Percentiles rank a stretch among this genome's conserved stretches.
phyloP scores from a whole-genome alignment of 2,113 vertebrate species.

The Apistogramma diplotaenia region DNA sequence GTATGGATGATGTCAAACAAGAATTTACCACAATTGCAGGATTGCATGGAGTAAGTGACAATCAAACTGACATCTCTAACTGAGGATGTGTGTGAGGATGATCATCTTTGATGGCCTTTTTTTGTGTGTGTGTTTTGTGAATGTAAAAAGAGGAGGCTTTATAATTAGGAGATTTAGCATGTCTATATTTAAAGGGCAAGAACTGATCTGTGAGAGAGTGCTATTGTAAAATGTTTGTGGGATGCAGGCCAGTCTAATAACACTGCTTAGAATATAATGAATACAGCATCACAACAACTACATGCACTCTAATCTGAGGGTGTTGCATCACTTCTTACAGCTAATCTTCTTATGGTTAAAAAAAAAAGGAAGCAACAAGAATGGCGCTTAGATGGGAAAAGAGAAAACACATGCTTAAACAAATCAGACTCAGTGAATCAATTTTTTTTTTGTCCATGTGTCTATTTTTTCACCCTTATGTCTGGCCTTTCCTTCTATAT shows the following conservation, averaged over 20 bases:
- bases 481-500: not conserved
- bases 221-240: slow-evolving; percentile 15
- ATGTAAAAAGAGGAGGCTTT: not conserved
- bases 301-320: slow-evolving; percentile 28
- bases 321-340: slow-evolving; percentile 35
- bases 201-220: slow-evolving; percentile 13
- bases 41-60: not conserved
- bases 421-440: slow-evolving; percentile 1
- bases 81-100: slow-evolving; percentile 2
- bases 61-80: slow-evolving; percentile 20
- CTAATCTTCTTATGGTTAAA: slow-evolving; percentile 47
- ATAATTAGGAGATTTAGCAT: not conserved
- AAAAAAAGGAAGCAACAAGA: slow-evolving; percentile 25
- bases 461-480: not conserved
- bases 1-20: slow-evolving; percentile 47
- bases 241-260: slow-evolving; percentile 41
- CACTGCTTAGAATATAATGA: slow-evolving; percentile 29
- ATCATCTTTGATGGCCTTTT: not conserved
- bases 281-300: slow-evolving; percentile 22
- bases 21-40: slow-evolving; percentile 5
- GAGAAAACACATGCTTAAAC: slow-evolving; percentile 13
- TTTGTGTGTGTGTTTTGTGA: not conserved
- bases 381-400: slow-evolving; percentile 16
- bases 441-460: not conserved
- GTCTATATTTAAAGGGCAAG: slow-evolving; percentile 14